A percentile compares a stretch with the other conserved stretches of the same genome.
Evolutionary conservation across 2,888 invertebrate genomes (phyloP).

Genomic region (Mycalesis mineus): DNA sequence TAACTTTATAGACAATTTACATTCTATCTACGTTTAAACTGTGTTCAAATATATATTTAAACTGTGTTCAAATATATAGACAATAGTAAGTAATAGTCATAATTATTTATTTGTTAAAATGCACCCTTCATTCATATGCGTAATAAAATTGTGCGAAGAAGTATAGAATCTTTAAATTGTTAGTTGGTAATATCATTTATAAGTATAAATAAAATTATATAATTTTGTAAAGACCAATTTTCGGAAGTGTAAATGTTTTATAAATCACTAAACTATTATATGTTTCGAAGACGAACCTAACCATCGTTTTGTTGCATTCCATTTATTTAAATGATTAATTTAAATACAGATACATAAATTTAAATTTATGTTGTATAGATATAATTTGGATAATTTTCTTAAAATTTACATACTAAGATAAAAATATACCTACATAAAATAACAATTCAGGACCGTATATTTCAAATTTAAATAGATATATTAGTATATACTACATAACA

Average conservation of each 20-base stretch:
- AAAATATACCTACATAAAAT: conserved; percentile 4
- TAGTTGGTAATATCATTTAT: neutral
- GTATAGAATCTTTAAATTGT: conserved; percentile 14
- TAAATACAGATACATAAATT: too few relatives aligned
- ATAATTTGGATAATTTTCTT: neutral
- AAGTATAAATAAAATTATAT: neutral
- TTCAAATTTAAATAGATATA: conserved; percentile 2
- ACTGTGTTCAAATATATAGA: neutral
- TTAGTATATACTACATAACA: neutral
- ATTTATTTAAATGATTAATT: too few relatives aligned
- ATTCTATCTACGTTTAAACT: conserved; percentile 5
- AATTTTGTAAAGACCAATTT: neutral
- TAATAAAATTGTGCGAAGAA: conserved; percentile 22
- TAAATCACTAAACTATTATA: neutral
- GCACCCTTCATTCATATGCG: neutral
- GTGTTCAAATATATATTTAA: neutral
- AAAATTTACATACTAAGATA: neutral
- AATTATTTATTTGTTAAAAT: neutral
- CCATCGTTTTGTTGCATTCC: neutral
- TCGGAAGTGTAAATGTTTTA: conserved; percentile 7
- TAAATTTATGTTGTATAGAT: neutral
- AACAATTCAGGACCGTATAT: neutral
- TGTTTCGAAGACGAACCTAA: neutral
- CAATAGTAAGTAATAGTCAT: neutral
- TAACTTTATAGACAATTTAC: neutral